Percentiles rank a stretch among this genome's conserved stretches.
Evolutionary conservation across 2,888 invertebrate genomes (phyloP).

Genomic region (Melolontha melolontha): DNA sequence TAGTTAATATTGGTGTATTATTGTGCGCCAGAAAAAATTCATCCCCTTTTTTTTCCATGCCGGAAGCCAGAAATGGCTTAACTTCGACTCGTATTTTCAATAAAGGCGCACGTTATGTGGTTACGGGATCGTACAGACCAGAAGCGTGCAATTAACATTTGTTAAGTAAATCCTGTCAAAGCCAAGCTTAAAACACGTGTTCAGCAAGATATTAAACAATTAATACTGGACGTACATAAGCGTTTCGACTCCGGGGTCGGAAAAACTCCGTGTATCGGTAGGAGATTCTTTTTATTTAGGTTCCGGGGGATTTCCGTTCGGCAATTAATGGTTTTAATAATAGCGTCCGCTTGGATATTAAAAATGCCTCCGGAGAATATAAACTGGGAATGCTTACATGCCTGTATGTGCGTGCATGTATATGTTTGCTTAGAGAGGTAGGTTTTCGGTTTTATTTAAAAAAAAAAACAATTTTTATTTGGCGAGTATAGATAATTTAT

Average conservation of each 20-base stretch:
- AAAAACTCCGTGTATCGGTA: conserved; percentile 48
- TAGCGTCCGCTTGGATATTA: conserved; percentile 45
- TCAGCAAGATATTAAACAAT: conserved; percentile 65
- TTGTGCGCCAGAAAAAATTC: conserved; percentile 1
- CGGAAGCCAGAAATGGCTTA: conserved; percentile 35
- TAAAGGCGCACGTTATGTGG: conserved; percentile 34
- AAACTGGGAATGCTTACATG: conserved; percentile 6
- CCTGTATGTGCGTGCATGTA: too few species aligned
- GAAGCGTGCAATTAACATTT: conserved; percentile 62
- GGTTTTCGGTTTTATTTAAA: too few species aligned
- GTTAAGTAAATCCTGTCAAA: conserved; percentile 63
- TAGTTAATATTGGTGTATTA: conserved; percentile 7
- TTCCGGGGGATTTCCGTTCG: conserved; percentile 61
- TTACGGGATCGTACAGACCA: conserved; percentile 10
- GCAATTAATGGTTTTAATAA: conserved; percentile 64
- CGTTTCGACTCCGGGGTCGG: conserved; percentile 39
- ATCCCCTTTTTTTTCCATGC: conserved; percentile 9
- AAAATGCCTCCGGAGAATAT: conserved; percentile 24
- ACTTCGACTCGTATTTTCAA: conserved; percentile 29
- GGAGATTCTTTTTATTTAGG: conserved; percentile 57
- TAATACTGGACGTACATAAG: conserved; percentile 56
- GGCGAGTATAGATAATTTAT: too few species aligned
- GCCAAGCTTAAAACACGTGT: conserved; percentile 63
- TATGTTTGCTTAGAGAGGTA: too few species aligned
- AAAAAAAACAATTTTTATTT: too few species aligned